Base-by-base conservation (phyloP, 2,888 invertebrate species). In the Matsumyia berberina region DNA sequence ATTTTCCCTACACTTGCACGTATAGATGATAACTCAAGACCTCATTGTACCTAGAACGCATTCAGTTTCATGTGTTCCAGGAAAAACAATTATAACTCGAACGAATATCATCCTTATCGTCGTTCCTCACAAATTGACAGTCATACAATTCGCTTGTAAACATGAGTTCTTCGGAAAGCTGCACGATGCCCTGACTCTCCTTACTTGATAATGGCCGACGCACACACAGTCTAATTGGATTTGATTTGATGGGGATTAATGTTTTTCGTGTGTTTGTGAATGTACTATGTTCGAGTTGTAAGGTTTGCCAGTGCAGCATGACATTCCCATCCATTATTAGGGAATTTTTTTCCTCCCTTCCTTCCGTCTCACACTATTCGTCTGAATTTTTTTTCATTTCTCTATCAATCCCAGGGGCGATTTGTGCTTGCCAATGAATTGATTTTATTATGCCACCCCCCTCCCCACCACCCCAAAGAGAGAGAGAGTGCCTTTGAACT, bases 371-470 rank as follows among this genome's bases (percentile, higher is more conserved):
- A n/a, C n/a, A n/a, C 24, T 24, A 66, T 29, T 64, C 7, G 44
- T 49, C 7, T 44, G 39, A 31, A 58, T 39, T 60, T 58, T 44
- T 57, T 64, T 51, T 8, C 53, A 31, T 33, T 39, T 39, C 24
- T 49, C 42, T 62, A 72, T 83, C 66, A 78, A 73, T 67, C 72
- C 55, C 64, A 62, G 49, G 7, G 82, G 82, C 78, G 72, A 78
- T 72, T 78, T 62, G 39, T 77, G 53, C 53, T 67, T 77, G 55
- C 53, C 77, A 67, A 67, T 82, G 77, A 82, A 82, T 82, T 82
- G 82, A 77, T 83, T 83, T 78, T 78, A 83, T 78, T 83, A 83
- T 83, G 67, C 62, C 35, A 67, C 72, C 72, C 49, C 39, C n/a
- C n/a, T n/a, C 46, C 53, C 44, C 17, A 7, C 8, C 3, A 11